phyloP scores from a whole-genome alignment of 2,113 vertebrate species.

The Sturnira hondurensis region DNA sequence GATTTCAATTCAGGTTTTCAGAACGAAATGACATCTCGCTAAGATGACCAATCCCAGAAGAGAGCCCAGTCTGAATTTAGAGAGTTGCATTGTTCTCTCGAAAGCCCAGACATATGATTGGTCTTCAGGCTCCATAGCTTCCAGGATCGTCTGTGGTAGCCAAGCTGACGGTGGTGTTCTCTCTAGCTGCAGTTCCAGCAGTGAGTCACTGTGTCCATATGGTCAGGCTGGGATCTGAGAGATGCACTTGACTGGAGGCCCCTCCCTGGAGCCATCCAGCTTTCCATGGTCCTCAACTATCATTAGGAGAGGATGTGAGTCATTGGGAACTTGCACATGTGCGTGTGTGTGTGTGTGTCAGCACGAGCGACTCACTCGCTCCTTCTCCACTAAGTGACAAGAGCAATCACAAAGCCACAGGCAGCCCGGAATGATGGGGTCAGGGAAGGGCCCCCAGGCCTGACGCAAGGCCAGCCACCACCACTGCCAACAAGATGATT shows the following conservation, averaged over 20 bases:
- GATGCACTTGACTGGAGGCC: constrained; percentile 27
- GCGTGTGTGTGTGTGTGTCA: constrained; percentile 1
- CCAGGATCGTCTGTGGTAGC: constrained; percentile 16
- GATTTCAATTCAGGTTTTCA: constrained; percentile 23
- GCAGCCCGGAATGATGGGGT: background rate
- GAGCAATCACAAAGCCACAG: background rate
- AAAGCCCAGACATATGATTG: constrained; percentile 26
- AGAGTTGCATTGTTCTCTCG: background rate
- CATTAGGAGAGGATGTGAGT: constrained; percentile 74
- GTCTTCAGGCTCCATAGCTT: background rate
- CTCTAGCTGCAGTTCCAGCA: constrained; percentile 64
- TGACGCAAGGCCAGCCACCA: background rate
- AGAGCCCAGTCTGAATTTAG: constrained; percentile 30
- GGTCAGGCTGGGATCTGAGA: constrained; percentile 59
- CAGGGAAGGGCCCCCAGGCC: background rate
- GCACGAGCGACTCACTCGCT: background rate
- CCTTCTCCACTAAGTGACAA: background rate
- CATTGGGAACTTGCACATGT: constrained; percentile 48
- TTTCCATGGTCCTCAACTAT: constrained; percentile 60
- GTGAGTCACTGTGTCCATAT: constrained; percentile 71
- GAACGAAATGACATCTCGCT: background rate
- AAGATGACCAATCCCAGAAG: background rate
- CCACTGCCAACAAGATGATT: background rate
- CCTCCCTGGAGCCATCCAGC: constrained; percentile 66
- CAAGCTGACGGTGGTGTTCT: constrained; percentile 59